These are phyloP conservation scores for Melierax canorus DNA, from an alignment of 2,113 vertebrate genomes.

Conservation along the genomic window DNA sequence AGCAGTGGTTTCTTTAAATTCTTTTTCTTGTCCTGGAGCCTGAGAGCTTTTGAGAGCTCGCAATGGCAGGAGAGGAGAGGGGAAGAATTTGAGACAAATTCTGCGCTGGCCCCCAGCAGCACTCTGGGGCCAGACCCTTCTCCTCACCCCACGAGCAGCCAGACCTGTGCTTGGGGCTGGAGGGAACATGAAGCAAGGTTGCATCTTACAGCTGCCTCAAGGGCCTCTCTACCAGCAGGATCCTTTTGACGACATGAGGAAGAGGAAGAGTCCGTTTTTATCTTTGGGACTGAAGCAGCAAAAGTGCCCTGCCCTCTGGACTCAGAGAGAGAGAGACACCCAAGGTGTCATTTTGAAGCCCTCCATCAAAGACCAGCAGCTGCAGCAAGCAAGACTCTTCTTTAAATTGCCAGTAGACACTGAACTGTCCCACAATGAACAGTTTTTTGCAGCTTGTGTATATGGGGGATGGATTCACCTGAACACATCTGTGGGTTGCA, in stretches of 20 bases:
- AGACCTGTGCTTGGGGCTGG: background rate
- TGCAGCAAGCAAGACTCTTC: background rate
- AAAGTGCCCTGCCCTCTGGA: background rate
- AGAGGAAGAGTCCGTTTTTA: background rate
- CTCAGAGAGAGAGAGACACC: background rate
- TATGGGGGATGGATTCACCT: background rate
- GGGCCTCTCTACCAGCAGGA: background rate
- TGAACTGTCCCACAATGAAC: background rate
- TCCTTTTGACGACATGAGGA: background rate
- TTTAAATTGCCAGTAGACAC: background rate
- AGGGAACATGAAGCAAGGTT: background rate
- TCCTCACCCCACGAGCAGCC: background rate
- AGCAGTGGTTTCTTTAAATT: background rate
- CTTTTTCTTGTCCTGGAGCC: background rate
- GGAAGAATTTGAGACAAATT: background rate
- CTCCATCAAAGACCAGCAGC: background rate
- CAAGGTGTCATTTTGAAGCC: background rate
- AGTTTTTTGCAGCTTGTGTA: background rate
- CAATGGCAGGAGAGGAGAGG: background rate
- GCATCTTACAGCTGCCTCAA: background rate
- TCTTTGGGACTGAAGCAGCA: background rate
- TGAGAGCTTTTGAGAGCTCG: background rate
- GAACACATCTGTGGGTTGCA: background rate
- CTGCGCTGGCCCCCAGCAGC: background rate
- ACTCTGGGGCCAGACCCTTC: background rate